Conservation (phyloP, 2,888 invertebrate genomes). For the Stegana nigrithorax region DNA sequence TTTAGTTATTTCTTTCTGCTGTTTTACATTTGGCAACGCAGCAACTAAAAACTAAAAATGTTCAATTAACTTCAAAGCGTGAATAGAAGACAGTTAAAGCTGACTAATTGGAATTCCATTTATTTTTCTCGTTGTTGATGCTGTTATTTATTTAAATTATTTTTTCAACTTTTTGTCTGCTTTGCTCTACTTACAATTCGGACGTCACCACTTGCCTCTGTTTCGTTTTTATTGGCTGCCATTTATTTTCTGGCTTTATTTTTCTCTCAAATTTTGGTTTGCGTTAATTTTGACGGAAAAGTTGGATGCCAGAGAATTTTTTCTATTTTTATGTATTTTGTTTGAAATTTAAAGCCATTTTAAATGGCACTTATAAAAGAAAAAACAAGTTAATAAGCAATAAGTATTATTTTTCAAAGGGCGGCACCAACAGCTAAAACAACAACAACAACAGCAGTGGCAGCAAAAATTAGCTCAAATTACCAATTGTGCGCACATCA, state of each 20-base stretch:
- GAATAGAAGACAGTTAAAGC: constrained; percentile 51
- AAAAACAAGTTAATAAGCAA: constrained; percentile 47
- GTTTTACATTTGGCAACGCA: too few relatives aligned
- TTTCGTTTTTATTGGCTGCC: constrained; percentile 12
- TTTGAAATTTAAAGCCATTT: constrained; percentile 41
- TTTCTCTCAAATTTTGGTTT: constrained; percentile 10
- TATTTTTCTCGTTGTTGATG: constrained; percentile 31
- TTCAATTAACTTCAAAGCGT: constrained; percentile 52
- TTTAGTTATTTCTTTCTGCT: too few relatives aligned
- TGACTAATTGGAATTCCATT: constrained; percentile 55
- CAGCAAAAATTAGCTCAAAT: neutral
- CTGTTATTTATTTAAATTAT: constrained; percentile 6
- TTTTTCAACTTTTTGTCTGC: constrained; percentile 6
- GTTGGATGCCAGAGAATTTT: too few relatives aligned
- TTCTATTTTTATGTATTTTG: constrained; percentile 19
- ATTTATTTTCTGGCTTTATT: neutral
- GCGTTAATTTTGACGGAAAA: constrained; percentile 7
- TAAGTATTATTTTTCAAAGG: constrained; percentile 47
- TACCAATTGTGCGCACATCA: constrained; percentile 21
- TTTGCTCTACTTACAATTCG: constrained; percentile 25
- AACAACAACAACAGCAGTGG: neutral
- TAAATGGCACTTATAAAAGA: constrained; percentile 36
- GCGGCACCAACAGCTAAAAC: constrained; percentile 8
- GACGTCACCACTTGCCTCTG: neutral
- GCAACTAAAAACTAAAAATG: constrained; percentile 14